A percentile compares a stretch with the other conserved stretches of the same genome.
phyloP scores from a whole-genome alignment of 2,888 invertebrate species.

The Amiota minor region DNA sequence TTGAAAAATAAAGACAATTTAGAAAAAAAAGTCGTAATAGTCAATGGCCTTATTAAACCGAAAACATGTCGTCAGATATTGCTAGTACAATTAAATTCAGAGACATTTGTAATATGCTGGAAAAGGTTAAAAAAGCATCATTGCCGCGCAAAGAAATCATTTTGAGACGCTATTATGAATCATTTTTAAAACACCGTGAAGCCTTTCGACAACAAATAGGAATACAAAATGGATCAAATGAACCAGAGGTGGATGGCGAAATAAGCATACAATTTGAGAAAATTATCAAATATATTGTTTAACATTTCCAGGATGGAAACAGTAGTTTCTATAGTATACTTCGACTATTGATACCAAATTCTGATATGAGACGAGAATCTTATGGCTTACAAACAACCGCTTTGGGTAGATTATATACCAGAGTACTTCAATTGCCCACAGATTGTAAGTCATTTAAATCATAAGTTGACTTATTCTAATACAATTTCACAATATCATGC shows the following conservation, averaged over 20 bases:
- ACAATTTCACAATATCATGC: too few relatives aligned
- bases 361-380: conserved; percentile 85
- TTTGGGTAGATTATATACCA: conserved; percentile 81
- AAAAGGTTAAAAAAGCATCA: conserved; percentile 58
- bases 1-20: too few relatives aligned
- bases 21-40: too few relatives aligned
- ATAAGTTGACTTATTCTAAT: background rate
- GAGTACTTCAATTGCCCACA: conserved; percentile 83
- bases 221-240: conserved; percentile 34
- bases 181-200: conserved; percentile 64
- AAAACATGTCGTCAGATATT: conserved; percentile 52
- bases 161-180: conserved; percentile 64
- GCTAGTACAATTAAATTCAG: conserved; percentile 64
- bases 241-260: conserved; percentile 33
- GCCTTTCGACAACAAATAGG: conserved; percentile 52
- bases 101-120: conserved; percentile 67
- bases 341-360: conserved; percentile 84
- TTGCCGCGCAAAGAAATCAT: conserved; percentile 58
- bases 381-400: conserved; percentile 88
- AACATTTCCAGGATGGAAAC: conserved; percentile 73
- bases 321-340: conserved; percentile 82
- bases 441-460: conserved; percentile 74
- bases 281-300: conserved; percentile 1
- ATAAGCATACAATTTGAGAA: background rate
- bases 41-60: too few relatives aligned